These are phyloP conservation scores for Psammodynastes pulverulentus DNA, from an alignment of 2,113 vertebrate species.

Conservation along the genomic window DNA sequence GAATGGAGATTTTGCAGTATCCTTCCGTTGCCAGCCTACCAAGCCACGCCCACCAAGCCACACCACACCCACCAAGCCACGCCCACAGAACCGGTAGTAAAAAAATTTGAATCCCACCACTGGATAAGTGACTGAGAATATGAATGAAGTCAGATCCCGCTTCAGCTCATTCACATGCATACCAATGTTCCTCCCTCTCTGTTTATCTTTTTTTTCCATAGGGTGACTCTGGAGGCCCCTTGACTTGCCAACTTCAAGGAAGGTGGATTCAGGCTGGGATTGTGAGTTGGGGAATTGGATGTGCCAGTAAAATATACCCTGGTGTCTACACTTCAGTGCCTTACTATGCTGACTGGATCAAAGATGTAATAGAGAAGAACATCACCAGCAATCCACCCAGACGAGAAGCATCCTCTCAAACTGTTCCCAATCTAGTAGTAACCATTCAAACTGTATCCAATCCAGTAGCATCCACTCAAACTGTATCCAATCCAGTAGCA, in stretches of 20 bases:
- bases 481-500: no score
- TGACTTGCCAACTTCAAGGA: conserved; percentile 35
- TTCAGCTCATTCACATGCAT: background rate
- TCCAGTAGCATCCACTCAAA: no score
- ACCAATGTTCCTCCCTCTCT: background rate
- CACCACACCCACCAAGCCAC: no score
- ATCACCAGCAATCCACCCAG: background rate
- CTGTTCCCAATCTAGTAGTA: no score
- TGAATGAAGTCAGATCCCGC: no score
- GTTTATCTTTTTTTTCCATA: conserved; percentile 15
- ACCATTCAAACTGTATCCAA: no score
- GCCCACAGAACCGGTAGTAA: no score
- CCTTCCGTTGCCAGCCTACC: no score
- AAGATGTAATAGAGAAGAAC: background rate
- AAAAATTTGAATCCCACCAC: no score
- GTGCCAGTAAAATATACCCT: background rate
- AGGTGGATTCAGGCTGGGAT: conserved; percentile 57
- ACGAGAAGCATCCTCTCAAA: accelerated
- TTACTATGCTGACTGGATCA: conserved; percentile 32
- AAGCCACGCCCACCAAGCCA: no score
- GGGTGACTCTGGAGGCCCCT: conserved; percentile 59
- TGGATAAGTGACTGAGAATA: background rate
- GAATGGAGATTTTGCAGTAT: no score
- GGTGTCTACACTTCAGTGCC: conserved; percentile 43
- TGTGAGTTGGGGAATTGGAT: conserved; percentile 49